These are phyloP conservation scores for Paralichthys olivaceus DNA, from an alignment of 2,113 vertebrate species.

Conservation along the genomic window DNA sequence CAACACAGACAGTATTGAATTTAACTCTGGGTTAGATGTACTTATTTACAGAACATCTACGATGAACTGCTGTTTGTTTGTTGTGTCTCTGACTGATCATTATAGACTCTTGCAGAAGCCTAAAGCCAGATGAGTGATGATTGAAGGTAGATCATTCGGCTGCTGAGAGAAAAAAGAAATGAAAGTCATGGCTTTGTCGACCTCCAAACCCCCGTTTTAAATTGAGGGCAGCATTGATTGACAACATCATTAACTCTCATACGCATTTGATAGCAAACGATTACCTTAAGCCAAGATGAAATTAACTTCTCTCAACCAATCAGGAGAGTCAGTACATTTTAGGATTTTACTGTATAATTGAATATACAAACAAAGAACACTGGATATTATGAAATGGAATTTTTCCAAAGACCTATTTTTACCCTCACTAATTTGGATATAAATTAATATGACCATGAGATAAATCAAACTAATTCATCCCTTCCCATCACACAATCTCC, in stretches of 20 bases:
- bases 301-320: slow-evolving; percentile 52
- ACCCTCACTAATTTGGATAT: slow-evolving; percentile 35
- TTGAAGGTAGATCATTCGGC: slow-evolving; percentile 18
- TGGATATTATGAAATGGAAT: slow-evolving; percentile 7
- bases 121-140: slow-evolving; percentile 23
- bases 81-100: slow-evolving; percentile 42
- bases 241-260: slow-evolving; percentile 71
- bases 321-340: not conserved
- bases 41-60: slow-evolving; percentile 62
- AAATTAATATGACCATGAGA: slow-evolving; percentile 51
- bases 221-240: slow-evolving; percentile 72
- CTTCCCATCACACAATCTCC: slow-evolving; percentile 38
- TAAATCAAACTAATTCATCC: slow-evolving; percentile 50
- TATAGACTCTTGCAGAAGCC: slow-evolving; percentile 18
- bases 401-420: slow-evolving; percentile 12
- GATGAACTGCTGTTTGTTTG: slow-evolving; percentile 31
- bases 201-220: slow-evolving; percentile 64
- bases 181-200: slow-evolving; percentile 50
- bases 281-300: slow-evolving; percentile 50
- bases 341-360: not conserved
- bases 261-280: slow-evolving; percentile 61
- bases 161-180: slow-evolving; percentile 42
- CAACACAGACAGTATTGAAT: slow-evolving; percentile 64
- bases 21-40: slow-evolving; percentile 62
- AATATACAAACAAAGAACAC: slow-evolving; percentile 14